phyloP scores from a whole-genome alignment of 2,888 invertebrate species.

The Acleris holmiana region DNA sequence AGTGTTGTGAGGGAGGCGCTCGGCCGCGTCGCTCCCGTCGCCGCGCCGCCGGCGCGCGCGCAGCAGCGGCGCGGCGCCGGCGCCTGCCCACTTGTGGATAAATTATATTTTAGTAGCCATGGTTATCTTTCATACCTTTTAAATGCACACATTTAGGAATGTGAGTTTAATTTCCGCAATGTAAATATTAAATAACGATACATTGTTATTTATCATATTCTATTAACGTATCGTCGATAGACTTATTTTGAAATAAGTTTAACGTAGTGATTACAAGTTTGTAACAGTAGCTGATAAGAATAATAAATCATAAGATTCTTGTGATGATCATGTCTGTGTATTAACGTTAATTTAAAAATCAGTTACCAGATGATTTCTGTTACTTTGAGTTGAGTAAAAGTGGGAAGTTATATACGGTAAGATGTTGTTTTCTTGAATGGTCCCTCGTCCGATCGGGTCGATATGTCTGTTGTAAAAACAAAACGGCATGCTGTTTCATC shows the following conservation, averaged over 20 bases:
- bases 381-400: constrained; percentile 80
- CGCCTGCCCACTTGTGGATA: constrained; percentile 19
- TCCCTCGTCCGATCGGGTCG: constrained; percentile 63
- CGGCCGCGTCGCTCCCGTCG: constrained; percentile 40
- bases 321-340: constrained; percentile 77
- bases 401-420: constrained; percentile 72
- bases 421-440: constrained; percentile 76
- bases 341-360: constrained; percentile 77
- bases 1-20: constrained; percentile 59
- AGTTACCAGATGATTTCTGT: constrained; percentile 81
- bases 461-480: constrained; percentile 46
- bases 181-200: constrained; percentile 76
- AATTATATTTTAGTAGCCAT: constrained; percentile 67
- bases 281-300: constrained; percentile 67
- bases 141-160: constrained; percentile 71
- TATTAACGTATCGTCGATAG: constrained; percentile 76
- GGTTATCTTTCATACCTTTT: constrained; percentile 71
- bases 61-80: constrained; percentile 34
- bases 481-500: constrained; percentile 53
- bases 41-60: constrained; percentile 33
- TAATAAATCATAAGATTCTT: constrained; percentile 65
- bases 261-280: constrained; percentile 75
- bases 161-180: constrained; percentile 70
- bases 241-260: constrained; percentile 79
- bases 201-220: constrained; percentile 82